A percentile compares a stretch with the other conserved stretches of the same genome.
Evolutionary conservation across 2,888 invertebrate species (phyloP).

Genomic region (Sipunculus nudus): DNA sequence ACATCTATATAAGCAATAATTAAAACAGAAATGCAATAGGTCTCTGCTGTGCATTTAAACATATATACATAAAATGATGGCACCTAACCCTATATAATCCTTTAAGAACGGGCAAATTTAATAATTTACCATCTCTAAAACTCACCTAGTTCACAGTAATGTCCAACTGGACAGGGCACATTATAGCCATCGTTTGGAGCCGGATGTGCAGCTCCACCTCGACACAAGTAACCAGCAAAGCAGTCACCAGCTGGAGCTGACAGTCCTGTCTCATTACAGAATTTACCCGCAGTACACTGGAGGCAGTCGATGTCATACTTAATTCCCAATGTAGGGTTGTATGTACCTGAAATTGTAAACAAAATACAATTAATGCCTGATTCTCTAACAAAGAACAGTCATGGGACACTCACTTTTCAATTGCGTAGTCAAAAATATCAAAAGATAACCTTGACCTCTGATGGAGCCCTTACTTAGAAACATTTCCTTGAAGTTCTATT

Average conservation of each 20-base stretch:
- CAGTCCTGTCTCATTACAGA: conserved; percentile 56
- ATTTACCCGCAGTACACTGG: conserved; percentile 54
- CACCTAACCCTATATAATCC: no score
- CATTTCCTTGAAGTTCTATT: no score
- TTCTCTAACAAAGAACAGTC: not conserved
- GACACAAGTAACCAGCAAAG: conserved; percentile 58
- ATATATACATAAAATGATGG: no score
- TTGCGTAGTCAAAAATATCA: no score
- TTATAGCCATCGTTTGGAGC: conserved; percentile 57
- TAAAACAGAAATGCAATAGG: no score
- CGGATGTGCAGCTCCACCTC: conserved; percentile 47
- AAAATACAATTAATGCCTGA: not conserved
- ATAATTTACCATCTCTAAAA: no score
- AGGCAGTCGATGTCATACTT: conserved; percentile 45
- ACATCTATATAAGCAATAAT: no score
- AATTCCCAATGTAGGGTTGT: conserved; percentile 49
- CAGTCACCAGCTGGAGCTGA: conserved; percentile 51
- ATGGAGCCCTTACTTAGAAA: no score
- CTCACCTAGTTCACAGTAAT: conserved; percentile 58
- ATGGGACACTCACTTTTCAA: no score
- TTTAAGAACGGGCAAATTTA: no score
- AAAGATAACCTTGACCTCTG: no score
- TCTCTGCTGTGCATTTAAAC: no score
- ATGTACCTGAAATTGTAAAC: conserved; percentile 57
- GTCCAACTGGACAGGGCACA: conserved; percentile 56